phyloP scores from a whole-genome alignment of 2,113 vertebrate species.

The human (Homo sapiens) region DNA sequence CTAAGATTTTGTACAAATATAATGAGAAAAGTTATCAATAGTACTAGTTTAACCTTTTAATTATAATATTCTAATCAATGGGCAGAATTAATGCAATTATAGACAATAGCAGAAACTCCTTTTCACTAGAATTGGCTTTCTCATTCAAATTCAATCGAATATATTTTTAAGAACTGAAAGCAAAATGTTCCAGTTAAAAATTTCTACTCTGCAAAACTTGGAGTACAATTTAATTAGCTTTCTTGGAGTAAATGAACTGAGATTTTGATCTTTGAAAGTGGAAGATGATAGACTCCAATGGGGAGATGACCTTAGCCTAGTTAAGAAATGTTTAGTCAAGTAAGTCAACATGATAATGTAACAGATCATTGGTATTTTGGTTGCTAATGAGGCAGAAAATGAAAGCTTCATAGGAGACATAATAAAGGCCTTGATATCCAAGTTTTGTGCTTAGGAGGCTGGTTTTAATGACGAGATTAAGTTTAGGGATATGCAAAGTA shows the following conservation, averaged over 20 bases:
- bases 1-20: neutral
- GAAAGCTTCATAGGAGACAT: neutral
- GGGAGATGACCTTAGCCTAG: neutral
- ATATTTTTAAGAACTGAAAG: neutral
- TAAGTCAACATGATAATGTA: neutral
- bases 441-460: neutral
- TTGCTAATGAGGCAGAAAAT: neutral
- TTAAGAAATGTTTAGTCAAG: neutral
- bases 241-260: neutral
- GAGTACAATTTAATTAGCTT: neutral
- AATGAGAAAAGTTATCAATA: neutral
- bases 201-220: neutral
- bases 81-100: neutral
- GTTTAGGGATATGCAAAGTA: neutral
- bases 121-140: neutral
- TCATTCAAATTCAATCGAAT: neutral
- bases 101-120: neutral
- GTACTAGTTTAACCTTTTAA: neutral
- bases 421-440: neutral
- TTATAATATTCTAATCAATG: neutral
- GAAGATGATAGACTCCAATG: neutral
- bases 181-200: neutral
- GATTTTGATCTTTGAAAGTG: slow-evolving; percentile 16
- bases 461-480: neutral
- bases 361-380: neutral